Conservation (phyloP, 1,140 invertebrate genomes). For the Trichomalopsis sarcophagae region DNA sequence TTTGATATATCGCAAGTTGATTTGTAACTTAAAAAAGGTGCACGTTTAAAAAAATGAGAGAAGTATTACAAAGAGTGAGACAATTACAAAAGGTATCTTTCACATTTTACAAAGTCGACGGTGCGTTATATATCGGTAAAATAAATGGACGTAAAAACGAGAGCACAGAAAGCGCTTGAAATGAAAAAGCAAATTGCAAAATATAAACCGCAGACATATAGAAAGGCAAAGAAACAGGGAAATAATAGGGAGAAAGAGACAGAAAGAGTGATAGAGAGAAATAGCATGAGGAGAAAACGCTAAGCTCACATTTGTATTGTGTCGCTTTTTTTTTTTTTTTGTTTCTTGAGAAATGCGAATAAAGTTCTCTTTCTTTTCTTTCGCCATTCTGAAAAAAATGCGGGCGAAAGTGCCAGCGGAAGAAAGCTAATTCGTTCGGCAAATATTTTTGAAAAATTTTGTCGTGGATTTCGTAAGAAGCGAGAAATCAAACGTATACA, state of each 20-base stretch:
- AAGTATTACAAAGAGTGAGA: not conserved
- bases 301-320: conserved; percentile 5
- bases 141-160: not conserved
- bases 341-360: not conserved
- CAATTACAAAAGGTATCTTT: not conserved
- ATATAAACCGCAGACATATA: not conserved
- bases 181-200: not conserved
- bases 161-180: not conserved
- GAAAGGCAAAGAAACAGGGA: not conserved
- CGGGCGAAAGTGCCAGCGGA: not conserved
- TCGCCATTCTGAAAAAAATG: too few relatives aligned
- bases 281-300: conserved; percentile 12
- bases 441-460: not conserved
- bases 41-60: not conserved
- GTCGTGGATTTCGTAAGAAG: not conserved
- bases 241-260: not conserved
- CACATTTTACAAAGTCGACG: not conserved
- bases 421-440: not conserved
- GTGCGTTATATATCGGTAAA: not conserved
- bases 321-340: not conserved
- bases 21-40: not conserved
- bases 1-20: not conserved
- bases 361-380: not conserved
- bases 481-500: not conserved
- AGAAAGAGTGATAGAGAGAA: not conserved